phyloP scores from a whole-genome alignment of 1,140 invertebrate genomes.

The Cryptotermes secundus region DNA sequence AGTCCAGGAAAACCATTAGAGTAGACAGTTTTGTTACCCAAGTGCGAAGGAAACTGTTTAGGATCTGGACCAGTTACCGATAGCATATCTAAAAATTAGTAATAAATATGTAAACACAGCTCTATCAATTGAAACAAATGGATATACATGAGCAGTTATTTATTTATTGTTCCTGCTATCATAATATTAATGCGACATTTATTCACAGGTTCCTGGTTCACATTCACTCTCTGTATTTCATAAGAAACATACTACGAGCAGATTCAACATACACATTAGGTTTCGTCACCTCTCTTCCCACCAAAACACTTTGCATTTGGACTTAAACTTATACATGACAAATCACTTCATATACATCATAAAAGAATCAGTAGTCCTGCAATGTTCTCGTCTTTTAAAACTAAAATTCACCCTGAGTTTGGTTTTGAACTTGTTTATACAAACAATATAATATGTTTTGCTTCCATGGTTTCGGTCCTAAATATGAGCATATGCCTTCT shows the following conservation, averaged over 20 bases:
- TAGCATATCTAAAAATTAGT: too few species aligned
- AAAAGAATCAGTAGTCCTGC: neutral
- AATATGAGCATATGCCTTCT: neutral
- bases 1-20: too few species aligned
- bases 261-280: neutral
- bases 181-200: slow-evolving; percentile 12
- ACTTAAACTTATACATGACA: slow-evolving; percentile 15
- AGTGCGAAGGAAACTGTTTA: too few species aligned
- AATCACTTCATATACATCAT: neutral
- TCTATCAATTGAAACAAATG: too few species aligned
- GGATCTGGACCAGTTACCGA: too few species aligned
- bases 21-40: too few species aligned
- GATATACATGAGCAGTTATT: neutral
- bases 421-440: slow-evolving; percentile 5
- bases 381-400: neutral
- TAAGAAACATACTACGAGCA: slow-evolving; percentile 9
- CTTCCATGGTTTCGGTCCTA: neutral
- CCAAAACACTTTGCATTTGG: neutral
- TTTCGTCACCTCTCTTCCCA: neutral
- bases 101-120: too few species aligned
- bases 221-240: slow-evolving; percentile 2
- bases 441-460: neutral
- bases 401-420: slow-evolving; percentile 19
- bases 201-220: neutral
- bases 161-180: neutral